These are phyloP conservation scores for Seriola aureovittata DNA, from an alignment of 2,113 vertebrate genomes.

Conservation along the genomic window DNA sequence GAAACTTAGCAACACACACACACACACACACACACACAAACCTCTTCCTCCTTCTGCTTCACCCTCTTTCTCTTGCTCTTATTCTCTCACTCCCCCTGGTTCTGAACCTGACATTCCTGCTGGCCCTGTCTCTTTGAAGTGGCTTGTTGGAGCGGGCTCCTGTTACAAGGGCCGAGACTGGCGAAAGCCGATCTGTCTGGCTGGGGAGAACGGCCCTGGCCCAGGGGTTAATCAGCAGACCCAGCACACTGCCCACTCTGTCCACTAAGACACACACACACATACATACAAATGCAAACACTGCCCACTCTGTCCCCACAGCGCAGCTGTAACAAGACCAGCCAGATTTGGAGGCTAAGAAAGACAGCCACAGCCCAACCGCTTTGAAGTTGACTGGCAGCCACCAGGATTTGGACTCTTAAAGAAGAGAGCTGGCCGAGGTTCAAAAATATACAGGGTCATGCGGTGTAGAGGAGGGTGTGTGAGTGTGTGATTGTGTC, in stretches of 20 bases:
- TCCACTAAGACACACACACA: constrained; percentile 71
- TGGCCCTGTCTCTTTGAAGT: constrained; percentile 89
- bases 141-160: constrained; percentile 87
- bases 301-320: constrained; percentile 85
- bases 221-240: constrained; percentile 88
- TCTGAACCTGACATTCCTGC: constrained; percentile 91
- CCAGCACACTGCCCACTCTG: constrained; percentile 87
- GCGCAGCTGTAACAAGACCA: constrained; percentile 77
- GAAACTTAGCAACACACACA: constrained; percentile 50
- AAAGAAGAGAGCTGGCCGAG: constrained; percentile 72
- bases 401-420: constrained; percentile 79
- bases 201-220: constrained; percentile 86
- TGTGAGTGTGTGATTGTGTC: constrained; percentile 65
- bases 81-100: constrained; percentile 68
- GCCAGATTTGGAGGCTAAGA: constrained; percentile 86
- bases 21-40: constrained; percentile 65
- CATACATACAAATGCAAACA: constrained; percentile 70
- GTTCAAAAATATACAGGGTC: constrained; percentile 79
- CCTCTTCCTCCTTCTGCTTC: constrained; percentile 60
- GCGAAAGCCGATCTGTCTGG: constrained; percentile 89
- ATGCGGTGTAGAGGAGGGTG: constrained; percentile 64
- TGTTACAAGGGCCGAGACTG: constrained; percentile 87
- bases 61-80: constrained; percentile 43
- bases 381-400: constrained; percentile 84
- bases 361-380: constrained; percentile 73